These are phyloP conservation scores for Limosa lapponica DNA, from an alignment of 2,797 vertebrate genomes.

Conservation along the genomic window DNA sequence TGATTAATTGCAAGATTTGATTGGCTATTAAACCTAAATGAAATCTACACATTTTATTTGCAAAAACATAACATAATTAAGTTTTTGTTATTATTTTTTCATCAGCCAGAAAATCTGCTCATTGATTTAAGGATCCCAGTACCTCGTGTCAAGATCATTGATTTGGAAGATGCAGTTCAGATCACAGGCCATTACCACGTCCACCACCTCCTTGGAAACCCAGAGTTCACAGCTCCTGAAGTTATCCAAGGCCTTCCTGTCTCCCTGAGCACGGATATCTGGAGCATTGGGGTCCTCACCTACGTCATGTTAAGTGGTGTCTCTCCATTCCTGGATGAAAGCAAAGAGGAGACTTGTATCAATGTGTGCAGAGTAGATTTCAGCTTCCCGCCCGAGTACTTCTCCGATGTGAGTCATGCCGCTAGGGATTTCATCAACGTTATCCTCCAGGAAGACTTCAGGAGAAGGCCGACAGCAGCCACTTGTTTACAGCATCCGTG, in stretches of 20 bases:
- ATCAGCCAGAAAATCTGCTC: constrained; percentile 96
- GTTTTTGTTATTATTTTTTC: background rate
- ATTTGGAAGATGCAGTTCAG: constrained; percentile 93
- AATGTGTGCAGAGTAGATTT: constrained; percentile 97
- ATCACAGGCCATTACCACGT: constrained; percentile 92
- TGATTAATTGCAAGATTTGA: background rate
- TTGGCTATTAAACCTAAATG: background rate
- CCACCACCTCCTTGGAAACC: constrained; percentile 94
- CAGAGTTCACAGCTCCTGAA: constrained; percentile 96
- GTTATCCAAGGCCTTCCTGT: constrained; percentile 92
- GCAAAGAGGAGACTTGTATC: constrained; percentile 95
- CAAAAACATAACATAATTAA: background rate
- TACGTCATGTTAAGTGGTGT: constrained; percentile 96
- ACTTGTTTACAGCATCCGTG: constrained; percentile 95
- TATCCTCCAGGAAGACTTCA: constrained; percentile 89
- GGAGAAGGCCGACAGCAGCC: constrained; percentile 89
- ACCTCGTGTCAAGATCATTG: constrained; percentile 91
- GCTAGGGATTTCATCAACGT: constrained; percentile 92
- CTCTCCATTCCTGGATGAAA: constrained; percentile 96
- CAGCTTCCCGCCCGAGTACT: constrained; percentile 95
- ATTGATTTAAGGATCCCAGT: constrained; percentile 89
- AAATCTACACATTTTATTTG: background rate
- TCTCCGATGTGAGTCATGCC: constrained; percentile 89
- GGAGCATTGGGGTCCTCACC: constrained; percentile 93
- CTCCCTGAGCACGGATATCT: constrained; percentile 92